Evolutionary conservation across 1,140 invertebrate species (phyloP).

Genomic region (Cryptotermes secundus): DNA sequence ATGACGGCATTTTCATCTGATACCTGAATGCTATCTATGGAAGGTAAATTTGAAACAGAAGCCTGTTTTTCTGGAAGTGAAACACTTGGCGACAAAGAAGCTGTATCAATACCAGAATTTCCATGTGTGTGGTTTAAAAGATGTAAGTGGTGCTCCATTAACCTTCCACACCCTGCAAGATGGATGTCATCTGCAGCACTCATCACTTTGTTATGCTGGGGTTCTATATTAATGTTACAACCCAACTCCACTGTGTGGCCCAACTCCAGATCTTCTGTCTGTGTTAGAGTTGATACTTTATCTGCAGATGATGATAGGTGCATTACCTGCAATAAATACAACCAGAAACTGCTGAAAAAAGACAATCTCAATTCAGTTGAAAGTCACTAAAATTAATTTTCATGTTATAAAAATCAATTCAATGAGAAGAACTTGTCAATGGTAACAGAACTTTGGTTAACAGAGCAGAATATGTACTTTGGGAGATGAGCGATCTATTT

Average conservation of each 20-base stretch:
- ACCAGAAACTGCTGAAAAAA: no score
- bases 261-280: constrained; percentile 25
- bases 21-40: no score
- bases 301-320: constrained; percentile 17
- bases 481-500: no score
- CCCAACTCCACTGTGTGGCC: background rate
- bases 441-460: no score
- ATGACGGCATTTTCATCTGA: no score
- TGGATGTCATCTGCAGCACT: background rate
- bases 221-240: background rate
- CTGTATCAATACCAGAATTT: no score
- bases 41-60: no score
- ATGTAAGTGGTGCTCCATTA: background rate
- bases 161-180: background rate
- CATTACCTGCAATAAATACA: constrained; percentile 11
- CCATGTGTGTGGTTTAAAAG: background rate
- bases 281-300: constrained; percentile 27
- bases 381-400: no score
- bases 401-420: no score
- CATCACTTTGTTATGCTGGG: background rate
- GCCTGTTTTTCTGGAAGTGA: background rate
- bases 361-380: no score
- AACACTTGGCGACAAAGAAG: background rate
- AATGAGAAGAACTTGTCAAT: no score
- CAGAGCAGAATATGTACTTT: no score